Conservation (phyloP, 2,888 invertebrate genomes). For the Drosophila greeni region DNA sequence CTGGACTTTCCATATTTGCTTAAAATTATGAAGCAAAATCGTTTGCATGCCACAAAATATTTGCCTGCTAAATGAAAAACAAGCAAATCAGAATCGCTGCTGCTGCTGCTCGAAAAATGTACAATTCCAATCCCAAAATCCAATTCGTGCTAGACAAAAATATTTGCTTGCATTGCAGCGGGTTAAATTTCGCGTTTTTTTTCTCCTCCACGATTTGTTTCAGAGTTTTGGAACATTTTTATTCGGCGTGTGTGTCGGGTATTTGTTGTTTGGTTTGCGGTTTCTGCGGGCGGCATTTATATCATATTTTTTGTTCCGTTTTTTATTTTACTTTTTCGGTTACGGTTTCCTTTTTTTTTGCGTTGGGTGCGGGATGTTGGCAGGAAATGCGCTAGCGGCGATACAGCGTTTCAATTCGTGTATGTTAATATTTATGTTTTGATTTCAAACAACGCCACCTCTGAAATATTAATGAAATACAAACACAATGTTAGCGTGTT, state of each 20-base stretch:
- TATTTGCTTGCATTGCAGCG: constrained; percentile 65
- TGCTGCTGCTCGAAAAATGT: constrained; percentile 17
- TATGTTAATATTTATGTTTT: constrained; percentile 76
- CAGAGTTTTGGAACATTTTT: constrained; percentile 55
- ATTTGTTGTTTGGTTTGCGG: constrained; percentile 66
- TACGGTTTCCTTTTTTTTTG: constrained; percentile 7
- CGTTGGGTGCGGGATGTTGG: constrained; percentile 20
- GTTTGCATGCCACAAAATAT: constrained; percentile 58
- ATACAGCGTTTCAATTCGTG: constrained; percentile 74
- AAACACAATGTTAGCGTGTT: constrained; percentile 73
- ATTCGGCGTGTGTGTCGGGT: constrained; percentile 30
- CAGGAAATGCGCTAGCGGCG: constrained; percentile 69
- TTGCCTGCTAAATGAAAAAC: constrained; percentile 64
- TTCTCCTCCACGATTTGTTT: constrained; percentile 41
- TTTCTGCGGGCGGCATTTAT: constrained; percentile 70
- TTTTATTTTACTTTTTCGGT: constrained; percentile 23
- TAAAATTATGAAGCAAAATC: constrained; percentile 66
- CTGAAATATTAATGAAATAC: constrained; percentile 76
- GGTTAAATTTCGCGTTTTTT: constrained; percentile 56
- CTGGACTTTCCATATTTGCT: constrained; percentile 50
- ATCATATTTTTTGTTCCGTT: constrained; percentile 57
- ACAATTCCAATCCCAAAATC: constrained; percentile 32
- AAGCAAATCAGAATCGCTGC: constrained; percentile 59
- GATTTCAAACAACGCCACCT: constrained; percentile 75
- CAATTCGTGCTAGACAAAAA: constrained; percentile 67